Base-by-base conservation (phyloP, 2,888 invertebrate genomes). In the Cephus sareptanus region DNA sequence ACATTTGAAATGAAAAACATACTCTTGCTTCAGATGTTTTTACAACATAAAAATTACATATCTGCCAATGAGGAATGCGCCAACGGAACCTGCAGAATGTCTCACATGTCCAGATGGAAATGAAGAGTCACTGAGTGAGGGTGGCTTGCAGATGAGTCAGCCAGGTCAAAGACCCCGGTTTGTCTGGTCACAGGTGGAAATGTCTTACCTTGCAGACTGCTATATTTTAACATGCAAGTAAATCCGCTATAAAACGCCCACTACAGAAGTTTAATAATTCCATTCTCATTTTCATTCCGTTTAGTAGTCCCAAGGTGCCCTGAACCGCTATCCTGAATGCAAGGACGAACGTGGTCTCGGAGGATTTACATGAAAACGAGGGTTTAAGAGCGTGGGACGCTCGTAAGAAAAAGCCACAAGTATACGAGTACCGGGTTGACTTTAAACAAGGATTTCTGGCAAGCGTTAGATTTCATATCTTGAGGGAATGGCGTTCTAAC, bases 141-240 rank as follows among this genome's bases (percentile, higher is more conserved):
- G 73, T 13, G 73, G 34, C 31, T 76, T 68, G n/a, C 23, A 76
- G 11, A 40, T 4, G 11, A 80, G 75, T 73, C 31, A 2, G 0
- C 31, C 23, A 11, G 77, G 76, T 31, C 68, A 31, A 11, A 15
- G n/a, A 34, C 77, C 82, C 30, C 70, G 73, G 15, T 80, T 79
- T 23, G 33, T 77, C 6, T 82, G 69, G 35, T 23, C 79, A 4
- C 75, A 82, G 1, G 80, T 79, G 11, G 23, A 37, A 11, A 77
- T 79, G 78, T 79, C 78, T 3, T 31, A n/a, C 11, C 75, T 69
- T 0, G 74, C n/a, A 13, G n/a, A 74, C 37, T 75, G 76, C 31
- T 82, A 81, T 69, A 76, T 81, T 31, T 75, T 82, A 23, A 34
- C 79, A 34, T 81, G 82, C 77, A 77, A 75, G 81, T 80, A 71